A percentile compares a stretch with the other conserved stretches of the same genome.
phyloP scores from a whole-genome alignment of 1,140 invertebrate genomes.

The Zaprionus davidi region DNA sequence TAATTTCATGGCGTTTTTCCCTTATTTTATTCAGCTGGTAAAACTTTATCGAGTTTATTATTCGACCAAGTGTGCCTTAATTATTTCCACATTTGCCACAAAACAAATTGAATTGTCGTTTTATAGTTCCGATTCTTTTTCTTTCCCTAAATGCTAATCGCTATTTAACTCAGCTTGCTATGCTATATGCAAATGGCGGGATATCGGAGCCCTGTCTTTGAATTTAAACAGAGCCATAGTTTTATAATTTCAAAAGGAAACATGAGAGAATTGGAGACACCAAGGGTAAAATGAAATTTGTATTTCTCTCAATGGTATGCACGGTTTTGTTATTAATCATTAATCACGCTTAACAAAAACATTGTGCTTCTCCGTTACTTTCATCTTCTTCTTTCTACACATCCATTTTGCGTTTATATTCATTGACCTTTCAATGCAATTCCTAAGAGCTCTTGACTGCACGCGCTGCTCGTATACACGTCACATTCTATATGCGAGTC shows the following conservation, averaged over 20 bases:
- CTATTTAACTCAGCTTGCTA: not conserved
- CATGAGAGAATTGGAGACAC: not conserved
- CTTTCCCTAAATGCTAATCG: constrained; percentile 11
- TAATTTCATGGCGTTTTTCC: constrained; percentile 59
- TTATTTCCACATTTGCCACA: constrained; percentile 62
- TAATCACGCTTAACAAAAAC: not conserved
- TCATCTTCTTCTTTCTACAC: not conserved
- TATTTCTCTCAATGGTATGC: not conserved
- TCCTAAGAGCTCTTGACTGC: constrained; percentile 33
- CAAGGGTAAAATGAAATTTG: not conserved
- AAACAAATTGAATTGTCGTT: constrained; percentile 55
- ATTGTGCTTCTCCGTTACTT: not conserved
- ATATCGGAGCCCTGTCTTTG: not conserved
- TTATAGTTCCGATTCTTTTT: not conserved
- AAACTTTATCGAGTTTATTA: constrained; percentile 65
- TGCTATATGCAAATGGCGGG: constrained; percentile 20
- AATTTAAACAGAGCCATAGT: not conserved
- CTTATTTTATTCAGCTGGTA: constrained; percentile 43
- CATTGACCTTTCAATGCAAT: constrained; percentile 36
- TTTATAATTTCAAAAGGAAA: not conserved
- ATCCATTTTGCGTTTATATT: not conserved
- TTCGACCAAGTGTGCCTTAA: constrained; percentile 54
- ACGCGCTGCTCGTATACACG: constrained; percentile 27
- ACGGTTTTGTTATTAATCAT: not conserved
- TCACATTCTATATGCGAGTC: constrained; percentile 34